phyloP scores from a whole-genome alignment of 2,888 invertebrate species.

The Dynastes maya region DNA sequence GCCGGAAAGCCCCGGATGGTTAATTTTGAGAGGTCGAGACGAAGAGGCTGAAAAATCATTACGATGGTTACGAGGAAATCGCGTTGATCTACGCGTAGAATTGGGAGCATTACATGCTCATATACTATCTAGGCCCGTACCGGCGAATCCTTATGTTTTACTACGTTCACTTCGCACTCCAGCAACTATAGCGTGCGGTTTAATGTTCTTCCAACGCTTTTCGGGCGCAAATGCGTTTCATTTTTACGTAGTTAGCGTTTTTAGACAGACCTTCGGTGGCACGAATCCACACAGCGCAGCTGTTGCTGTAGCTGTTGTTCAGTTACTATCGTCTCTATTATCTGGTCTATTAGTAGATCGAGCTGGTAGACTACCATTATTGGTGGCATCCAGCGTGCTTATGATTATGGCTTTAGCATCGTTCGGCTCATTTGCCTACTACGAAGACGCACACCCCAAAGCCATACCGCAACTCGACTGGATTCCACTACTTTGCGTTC shows the following conservation, averaged over 20 bases:
- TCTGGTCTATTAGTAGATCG: constrained; percentile 89
- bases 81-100: constrained; percentile 84
- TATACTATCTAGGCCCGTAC: constrained; percentile 70
- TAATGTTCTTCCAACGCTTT: constrained; percentile 92
- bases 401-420: constrained; percentile 91
- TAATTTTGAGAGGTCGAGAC: constrained; percentile 84
- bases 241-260: constrained; percentile 90
- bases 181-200: constrained; percentile 85
- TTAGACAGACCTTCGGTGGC: constrained; percentile 86
- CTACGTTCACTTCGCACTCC: constrained; percentile 76
- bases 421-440: constrained; percentile 89
- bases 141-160: constrained; percentile 61
- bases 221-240: constrained; percentile 89
- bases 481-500: constrained; percentile 87
- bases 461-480: constrained; percentile 78
- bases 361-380: constrained; percentile 86
- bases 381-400: constrained; percentile 87
- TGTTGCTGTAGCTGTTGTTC: constrained; percentile 88
- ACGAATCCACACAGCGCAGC: constrained; percentile 89
- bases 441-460: constrained; percentile 78
- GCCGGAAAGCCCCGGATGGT: constrained; percentile 92
- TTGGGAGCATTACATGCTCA: constrained; percentile 81
- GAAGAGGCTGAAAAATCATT: constrained; percentile 83
- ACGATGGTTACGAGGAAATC: constrained; percentile 82
- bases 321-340: constrained; percentile 86